Evolutionary conservation across 2,888 invertebrate species (phyloP), one percentile per base, ranked within the genome.

Genomic region (Smittia aterrima): DNA sequence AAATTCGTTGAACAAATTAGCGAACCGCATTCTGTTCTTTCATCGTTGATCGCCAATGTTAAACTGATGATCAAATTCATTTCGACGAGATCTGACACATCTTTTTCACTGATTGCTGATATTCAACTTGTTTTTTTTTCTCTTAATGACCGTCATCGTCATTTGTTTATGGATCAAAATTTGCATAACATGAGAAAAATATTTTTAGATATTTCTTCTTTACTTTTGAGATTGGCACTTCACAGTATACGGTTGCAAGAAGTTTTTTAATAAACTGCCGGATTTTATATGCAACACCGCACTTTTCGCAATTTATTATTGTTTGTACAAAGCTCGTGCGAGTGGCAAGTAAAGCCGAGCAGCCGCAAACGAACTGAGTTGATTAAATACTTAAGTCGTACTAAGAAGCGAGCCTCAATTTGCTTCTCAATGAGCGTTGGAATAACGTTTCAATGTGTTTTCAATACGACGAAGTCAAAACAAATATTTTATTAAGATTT

Each of bases 361-460:
- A 4, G 6, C 11, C 13, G 18, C 22, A 22, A 62, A 9, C 32
- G 32, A 32, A 6, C 62, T 22, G 24, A 1, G 62, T 20, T 11
- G 18, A 62, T 62, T 62, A 62, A 62, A 22, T 62, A 18, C 24
- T 62, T 18, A 62, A 6, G 22, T 62, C 24, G 22, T 11, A 62
- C 62, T 62, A 62, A 62, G 62, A 22, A 20, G 13, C 22, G 22
- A 53, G 53, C 18, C 53, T 62, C 62, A 20, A 62, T 62, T 62
- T 16, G 24, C 3, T 16, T 62, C 20, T 20, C 11, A 22, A 2
- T 11, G 11, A 11, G n/a, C 53, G 32, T 18, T 3, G 11, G 53
- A 47, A 47, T 18, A n/a, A 47, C 18, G 53, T 47, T 47, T 47
- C 53, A 62, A 62, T 62, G 24, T 62, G 62, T 62, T 32, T 32